These are phyloP conservation scores for Passer domesticus DNA, from an alignment of 2,113 vertebrate genomes.

Conservation along the genomic window DNA sequence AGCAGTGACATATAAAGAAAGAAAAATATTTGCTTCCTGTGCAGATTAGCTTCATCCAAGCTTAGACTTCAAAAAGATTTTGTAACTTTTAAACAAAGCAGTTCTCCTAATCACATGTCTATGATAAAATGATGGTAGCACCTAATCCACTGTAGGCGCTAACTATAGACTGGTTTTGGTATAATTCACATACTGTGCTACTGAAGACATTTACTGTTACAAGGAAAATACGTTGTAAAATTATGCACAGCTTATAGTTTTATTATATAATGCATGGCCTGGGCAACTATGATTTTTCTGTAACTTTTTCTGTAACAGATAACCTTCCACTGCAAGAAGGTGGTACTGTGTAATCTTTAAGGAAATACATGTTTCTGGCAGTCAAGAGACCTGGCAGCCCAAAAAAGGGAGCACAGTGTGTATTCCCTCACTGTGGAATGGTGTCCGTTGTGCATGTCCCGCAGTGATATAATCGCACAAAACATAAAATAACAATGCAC, in stretches of 20 bases:
- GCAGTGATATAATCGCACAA: background rate
- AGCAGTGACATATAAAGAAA: background rate
- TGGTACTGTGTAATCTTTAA: background rate
- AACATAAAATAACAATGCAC: background rate
- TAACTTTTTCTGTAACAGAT: background rate
- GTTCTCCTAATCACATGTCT: background rate
- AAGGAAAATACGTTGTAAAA: background rate
- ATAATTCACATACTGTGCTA: background rate
- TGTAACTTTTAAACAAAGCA: constrained; percentile 24
- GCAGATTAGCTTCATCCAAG: constrained; percentile 25
- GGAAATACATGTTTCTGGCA: background rate
- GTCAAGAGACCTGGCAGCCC: background rate
- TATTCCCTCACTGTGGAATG: background rate
- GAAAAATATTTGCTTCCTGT: constrained; percentile 20
- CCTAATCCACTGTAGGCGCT: background rate
- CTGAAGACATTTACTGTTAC: background rate
- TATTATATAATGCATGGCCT: background rate
- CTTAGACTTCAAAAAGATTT: constrained; percentile 40
- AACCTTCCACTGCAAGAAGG: background rate
- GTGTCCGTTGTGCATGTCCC: background rate
- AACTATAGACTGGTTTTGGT: background rate
- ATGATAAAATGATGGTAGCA: background rate
- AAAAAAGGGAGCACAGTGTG: background rate
- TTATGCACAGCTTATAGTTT: background rate
- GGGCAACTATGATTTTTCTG: background rate